phyloP scores from a whole-genome alignment of 2,113 vertebrate species.

The Lycaon pictus region DNA sequence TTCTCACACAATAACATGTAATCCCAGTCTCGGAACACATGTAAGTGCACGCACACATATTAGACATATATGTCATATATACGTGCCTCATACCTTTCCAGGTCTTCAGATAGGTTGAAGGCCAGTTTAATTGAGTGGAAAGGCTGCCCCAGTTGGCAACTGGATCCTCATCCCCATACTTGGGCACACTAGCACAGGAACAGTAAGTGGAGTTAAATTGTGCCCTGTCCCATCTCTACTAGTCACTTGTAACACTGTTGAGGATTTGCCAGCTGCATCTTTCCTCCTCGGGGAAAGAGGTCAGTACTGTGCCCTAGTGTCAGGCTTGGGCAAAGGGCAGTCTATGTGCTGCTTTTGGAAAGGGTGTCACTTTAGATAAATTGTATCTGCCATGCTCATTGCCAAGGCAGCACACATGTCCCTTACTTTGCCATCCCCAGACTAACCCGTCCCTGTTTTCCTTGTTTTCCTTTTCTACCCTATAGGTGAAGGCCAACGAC shows the following conservation, averaged over 20 bases:
- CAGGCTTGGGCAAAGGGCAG: background rate
- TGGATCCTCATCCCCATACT: background rate
- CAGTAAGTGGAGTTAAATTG: background rate
- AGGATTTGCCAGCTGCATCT: background rate
- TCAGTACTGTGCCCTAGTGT: background rate
- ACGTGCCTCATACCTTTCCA: background rate
- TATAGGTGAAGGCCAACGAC: constrained; percentile 95
- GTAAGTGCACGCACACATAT: background rate
- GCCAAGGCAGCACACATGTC: background rate
- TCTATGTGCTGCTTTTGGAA: background rate
- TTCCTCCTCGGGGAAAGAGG: background rate
- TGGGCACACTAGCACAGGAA: background rate
- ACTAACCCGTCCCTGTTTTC: background rate
- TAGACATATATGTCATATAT: background rate
- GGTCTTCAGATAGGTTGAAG: background rate
- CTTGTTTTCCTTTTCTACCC: background rate
- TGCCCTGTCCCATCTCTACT: background rate
- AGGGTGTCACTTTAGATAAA: background rate
- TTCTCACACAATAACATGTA: background rate
- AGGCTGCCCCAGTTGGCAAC: background rate
- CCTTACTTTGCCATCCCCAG: background rate
- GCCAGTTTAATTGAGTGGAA: background rate
- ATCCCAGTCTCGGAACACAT: background rate
- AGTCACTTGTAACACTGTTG: background rate
- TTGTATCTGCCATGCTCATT: background rate